Conservation (phyloP, 2,888 invertebrate species). For the Loripinus fragilis region DNA sequence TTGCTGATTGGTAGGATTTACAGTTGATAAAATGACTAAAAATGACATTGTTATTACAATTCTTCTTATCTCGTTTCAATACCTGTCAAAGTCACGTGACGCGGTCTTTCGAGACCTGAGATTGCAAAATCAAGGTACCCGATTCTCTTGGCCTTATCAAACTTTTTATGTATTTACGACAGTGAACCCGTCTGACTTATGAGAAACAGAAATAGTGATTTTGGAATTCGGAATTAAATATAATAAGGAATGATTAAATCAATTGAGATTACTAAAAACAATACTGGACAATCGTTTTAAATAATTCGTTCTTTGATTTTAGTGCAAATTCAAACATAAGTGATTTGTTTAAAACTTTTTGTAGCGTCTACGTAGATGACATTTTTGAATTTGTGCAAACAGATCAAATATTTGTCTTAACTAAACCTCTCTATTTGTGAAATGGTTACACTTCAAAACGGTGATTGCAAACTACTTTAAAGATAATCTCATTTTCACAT, state of each 20-base stretch:
- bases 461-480: not conserved
- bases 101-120: constrained; percentile 40
- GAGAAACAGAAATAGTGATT: constrained; percentile 14
- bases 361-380: too few species aligned
- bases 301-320: not conserved
- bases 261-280: not conserved
- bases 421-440: not conserved
- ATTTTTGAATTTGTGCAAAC: too few species aligned
- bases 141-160: constrained; percentile 21
- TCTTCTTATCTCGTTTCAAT: constrained; percentile 57
- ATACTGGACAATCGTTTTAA: not conserved
- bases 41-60: constrained; percentile 64
- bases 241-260: not conserved
- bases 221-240: constrained; percentile 3
- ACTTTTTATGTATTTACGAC: constrained; percentile 7
- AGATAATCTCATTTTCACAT: not conserved
- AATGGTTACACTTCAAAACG: not conserved
- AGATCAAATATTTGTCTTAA: not conserved
- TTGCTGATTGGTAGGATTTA: constrained; percentile 56
- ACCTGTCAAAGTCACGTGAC: constrained; percentile 62
- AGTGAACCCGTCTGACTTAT: not conserved
- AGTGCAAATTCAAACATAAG: too few species aligned
- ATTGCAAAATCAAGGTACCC: constrained; percentile 46
- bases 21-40: constrained; percentile 62
- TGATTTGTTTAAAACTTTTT: too few species aligned